A percentile compares a stretch with the other conserved stretches of the same genome.
Conservation (phyloP, 2,888 invertebrate species). For the Apodemia duryi region DNA sequence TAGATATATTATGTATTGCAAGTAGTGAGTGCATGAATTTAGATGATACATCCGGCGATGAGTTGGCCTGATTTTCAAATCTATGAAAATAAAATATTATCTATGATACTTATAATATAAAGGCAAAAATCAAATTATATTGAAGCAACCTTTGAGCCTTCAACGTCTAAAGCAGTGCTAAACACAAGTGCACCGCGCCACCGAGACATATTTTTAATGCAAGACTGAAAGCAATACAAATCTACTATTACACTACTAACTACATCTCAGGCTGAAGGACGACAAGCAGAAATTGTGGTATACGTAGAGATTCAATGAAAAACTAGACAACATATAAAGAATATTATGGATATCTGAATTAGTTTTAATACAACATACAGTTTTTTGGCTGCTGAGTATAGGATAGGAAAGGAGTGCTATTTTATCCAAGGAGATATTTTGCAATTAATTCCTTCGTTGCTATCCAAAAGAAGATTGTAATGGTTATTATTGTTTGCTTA, state of each 20-base stretch:
- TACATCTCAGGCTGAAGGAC: background rate
- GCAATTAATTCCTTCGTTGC: no score
- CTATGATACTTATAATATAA: background rate
- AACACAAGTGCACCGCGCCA: background rate
- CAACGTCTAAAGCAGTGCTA: background rate
- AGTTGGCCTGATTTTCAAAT: background rate
- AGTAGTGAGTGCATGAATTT: slow-evolving; percentile 8
- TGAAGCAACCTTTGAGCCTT: background rate
- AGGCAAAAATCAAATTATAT: background rate
- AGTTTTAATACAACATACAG: no score
- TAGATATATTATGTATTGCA: slow-evolving; percentile 8
- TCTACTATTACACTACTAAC: background rate
- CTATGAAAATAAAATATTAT: slow-evolving; percentile 3
- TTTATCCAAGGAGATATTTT: no score
- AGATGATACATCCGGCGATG: background rate
- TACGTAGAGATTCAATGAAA: background rate
- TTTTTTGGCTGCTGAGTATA: no score
- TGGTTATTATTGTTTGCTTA: no score
- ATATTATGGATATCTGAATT: no score
- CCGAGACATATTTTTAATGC: no score
- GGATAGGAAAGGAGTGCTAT: no score
- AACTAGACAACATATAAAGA: no score
- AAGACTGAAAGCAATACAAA: background rate
- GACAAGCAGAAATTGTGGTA: background rate
- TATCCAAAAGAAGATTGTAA: no score